Evolutionary conservation across 2,113 vertebrate genomes (phyloP).

Genomic region (Tragelaphus strepsiceros): DNA sequence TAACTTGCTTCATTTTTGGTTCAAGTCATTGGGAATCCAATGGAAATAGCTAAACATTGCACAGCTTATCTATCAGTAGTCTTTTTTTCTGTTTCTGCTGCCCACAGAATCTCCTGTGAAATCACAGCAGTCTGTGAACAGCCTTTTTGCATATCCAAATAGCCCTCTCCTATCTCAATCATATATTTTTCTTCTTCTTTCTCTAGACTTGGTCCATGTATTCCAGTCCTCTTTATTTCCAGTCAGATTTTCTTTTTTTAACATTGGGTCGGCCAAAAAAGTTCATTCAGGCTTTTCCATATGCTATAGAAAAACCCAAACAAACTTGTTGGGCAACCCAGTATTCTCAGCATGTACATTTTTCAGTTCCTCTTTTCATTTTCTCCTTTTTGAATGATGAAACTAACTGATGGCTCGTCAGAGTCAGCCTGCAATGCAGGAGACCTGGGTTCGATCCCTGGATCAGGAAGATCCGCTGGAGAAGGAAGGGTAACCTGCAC

Average conservation of each 20-base stretch:
- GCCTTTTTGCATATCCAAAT: not conserved
- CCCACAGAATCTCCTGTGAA: not conserved
- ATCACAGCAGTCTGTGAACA: not conserved
- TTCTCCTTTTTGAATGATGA: not conserved
- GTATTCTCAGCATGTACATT: not conserved
- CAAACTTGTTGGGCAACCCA: not conserved
- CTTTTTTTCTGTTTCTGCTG: not conserved
- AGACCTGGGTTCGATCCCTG: not conserved
- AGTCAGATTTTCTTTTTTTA: not conserved
- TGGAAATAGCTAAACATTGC: not conserved
- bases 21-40: not conserved
- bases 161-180: not conserved
- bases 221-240: not conserved
- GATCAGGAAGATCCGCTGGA: not conserved
- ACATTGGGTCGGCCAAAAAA: not conserved
- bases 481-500: not conserved
- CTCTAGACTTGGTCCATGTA: not conserved
- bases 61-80: not conserved
- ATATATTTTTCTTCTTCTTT: not conserved
- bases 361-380: not conserved
- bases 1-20: slow-evolving; percentile 1
- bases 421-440: not conserved
- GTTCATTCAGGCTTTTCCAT: not conserved
- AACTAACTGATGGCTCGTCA: not conserved
- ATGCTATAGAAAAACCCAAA: not conserved